Base-by-base conservation (phyloP, 2,888 invertebrate species). In the Metallyticus violacea region DNA sequence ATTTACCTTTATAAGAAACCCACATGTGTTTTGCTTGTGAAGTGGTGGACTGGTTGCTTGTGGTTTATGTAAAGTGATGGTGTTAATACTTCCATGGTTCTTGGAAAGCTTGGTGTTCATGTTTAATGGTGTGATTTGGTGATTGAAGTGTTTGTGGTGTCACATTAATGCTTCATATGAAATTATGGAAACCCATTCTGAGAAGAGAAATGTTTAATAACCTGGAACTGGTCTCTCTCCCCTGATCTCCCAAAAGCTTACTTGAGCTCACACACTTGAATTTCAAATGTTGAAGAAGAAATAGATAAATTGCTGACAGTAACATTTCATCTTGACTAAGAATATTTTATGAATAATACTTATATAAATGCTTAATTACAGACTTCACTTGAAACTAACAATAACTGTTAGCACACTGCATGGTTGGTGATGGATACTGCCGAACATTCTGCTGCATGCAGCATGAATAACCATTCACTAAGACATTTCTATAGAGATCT, bases 191-290 rank as follows among this genome's bases (percentile, higher is more conserved):
- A 83, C 6, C 25, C n/a, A 30, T 81, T 6, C 7, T 81, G 7
- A 81, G 30, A 30, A 25, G 28, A 30, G 6, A 40, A 9, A 26
- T 22, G 28, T 77, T 77, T 77, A 83, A 83, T 40, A 79, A 77
- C 77, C 85, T 85, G 85, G 85, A 85, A 77, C 62, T 85, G 85
- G 85, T 77, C 85, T 85, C 85, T 85, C 85, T 85, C 85, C 85
- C 77, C 85, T 28, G 79, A 40, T 77, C 81, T 85, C 85, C 85
- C 62, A 76, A 28, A 26, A 40, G 79, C 27, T 79, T 79, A 27
- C 29, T 62, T 7, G 22, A 77, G 77, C 77, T 77, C 2, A 77
- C 22, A 3, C 79, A 25, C n/a, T 22, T 79, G 27, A 27, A 27
- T 26, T 79, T 79, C 40, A 62, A 62, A 1, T 62, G 40, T 15